Percentiles rank a stretch among this genome's conserved stretches.
Conservation (phyloP, 2,113 vertebrate species). For the Chaetodon auriga region DNA sequence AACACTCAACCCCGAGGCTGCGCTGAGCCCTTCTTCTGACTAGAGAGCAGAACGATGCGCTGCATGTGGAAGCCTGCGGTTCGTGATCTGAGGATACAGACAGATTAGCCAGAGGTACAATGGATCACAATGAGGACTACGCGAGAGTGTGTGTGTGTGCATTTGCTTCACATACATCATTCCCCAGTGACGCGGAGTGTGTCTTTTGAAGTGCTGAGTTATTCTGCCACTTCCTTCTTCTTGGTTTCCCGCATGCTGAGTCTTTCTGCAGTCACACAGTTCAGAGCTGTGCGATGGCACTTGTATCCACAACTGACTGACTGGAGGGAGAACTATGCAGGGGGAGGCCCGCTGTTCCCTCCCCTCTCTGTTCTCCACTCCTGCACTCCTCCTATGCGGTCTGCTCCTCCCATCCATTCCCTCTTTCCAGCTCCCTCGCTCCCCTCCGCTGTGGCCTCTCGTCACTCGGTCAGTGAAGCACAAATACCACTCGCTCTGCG, state of each 20-base stretch:
- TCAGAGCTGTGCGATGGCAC: neutral
- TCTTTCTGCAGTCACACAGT: slow-evolving; percentile 21
- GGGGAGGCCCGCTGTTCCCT: neutral
- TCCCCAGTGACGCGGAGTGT: neutral
- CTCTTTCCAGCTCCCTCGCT: slow-evolving; percentile 13
- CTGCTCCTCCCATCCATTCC: slow-evolving; percentile 13
- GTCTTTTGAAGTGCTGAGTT: slow-evolving; percentile 7
- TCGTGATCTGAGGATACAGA: neutral
- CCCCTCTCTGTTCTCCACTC: neutral
- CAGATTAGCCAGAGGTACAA: slow-evolving; percentile 10
- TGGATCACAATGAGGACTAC: neutral
- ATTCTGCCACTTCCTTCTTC: slow-evolving; percentile 29
- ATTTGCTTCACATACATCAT: slow-evolving; percentile 7
- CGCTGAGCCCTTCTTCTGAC: slow-evolving; percentile 15
- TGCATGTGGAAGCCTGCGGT: neutral
- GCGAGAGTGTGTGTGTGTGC: neutral
- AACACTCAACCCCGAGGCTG: slow-evolving; percentile 44
- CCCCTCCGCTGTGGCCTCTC: slow-evolving; percentile 22
- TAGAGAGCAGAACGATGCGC: neutral
- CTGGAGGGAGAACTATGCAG: slow-evolving; percentile 15
- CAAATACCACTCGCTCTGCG: slow-evolving; percentile 56
- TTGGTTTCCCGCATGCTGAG: slow-evolving; percentile 12
- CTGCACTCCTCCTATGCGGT: slow-evolving; percentile 11
- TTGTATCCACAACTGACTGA: slow-evolving; percentile 27
- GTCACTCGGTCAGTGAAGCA: slow-evolving; percentile 53